phyloP scores from a whole-genome alignment of 2,888 invertebrate genomes.

The Epinotia brunnichana region DNA sequence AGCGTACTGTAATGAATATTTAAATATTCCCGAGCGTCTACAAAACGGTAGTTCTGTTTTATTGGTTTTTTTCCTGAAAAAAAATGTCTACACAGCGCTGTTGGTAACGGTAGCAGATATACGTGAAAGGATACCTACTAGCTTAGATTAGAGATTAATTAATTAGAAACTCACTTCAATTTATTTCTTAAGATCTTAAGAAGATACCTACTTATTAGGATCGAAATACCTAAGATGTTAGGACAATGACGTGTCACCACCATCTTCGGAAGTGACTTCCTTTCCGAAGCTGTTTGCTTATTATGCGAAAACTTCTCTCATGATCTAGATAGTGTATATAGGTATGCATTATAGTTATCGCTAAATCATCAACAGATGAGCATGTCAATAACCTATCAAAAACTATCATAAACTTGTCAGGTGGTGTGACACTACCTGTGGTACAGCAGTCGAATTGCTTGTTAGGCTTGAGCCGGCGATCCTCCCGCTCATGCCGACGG shows the following conservation, averaged over 20 bases:
- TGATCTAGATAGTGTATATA: too few relatives aligned
- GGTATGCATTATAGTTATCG: too few relatives aligned
- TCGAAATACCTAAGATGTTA: too few relatives aligned
- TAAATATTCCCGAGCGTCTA: slow-evolving; percentile 14
- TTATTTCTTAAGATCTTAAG: too few relatives aligned
- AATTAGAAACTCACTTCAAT: neutral
- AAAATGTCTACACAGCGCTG: neutral
- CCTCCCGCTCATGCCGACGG: neutral
- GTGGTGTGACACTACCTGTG: neutral
- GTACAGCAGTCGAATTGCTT: neutral
- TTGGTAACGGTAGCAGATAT: neutral
- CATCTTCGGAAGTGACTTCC: too few relatives aligned
- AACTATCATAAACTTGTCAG: neutral
- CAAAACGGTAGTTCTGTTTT: slow-evolving; percentile 15
- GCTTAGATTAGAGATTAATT: too few relatives aligned
- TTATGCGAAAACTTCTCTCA: too few relatives aligned
- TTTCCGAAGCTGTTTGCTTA: too few relatives aligned
- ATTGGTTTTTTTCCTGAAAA: slow-evolving; percentile 14
- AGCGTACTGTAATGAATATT: slow-evolving; percentile 9
- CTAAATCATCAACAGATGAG: too few relatives aligned
- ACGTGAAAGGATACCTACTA: neutral
- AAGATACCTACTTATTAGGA: too few relatives aligned
- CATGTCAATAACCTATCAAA: too few relatives aligned
- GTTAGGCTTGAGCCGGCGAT: slow-evolving; percentile 23
- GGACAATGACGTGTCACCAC: too few relatives aligned